Evolutionary conservation across 2,888 invertebrate genomes (phyloP).

Genomic region (Hypsopygia costalis): DNA sequence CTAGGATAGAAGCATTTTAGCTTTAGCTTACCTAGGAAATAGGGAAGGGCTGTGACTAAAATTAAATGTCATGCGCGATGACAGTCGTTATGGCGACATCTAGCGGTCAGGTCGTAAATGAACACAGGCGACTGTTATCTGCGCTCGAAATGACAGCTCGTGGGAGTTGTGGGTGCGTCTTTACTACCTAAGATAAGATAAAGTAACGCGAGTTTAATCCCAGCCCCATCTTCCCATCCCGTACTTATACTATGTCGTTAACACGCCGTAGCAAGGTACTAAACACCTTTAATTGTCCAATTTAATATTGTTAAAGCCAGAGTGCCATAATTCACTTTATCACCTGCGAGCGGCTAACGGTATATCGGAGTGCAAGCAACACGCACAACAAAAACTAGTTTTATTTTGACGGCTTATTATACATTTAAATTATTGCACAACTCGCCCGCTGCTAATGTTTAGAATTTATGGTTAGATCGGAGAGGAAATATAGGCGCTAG

Average conservation of each 20-base stretch:
- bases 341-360: conserved; percentile 16
- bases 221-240: conserved; percentile 13
- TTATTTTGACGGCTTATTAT: conserved; percentile 30
- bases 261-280: conserved; percentile 17
- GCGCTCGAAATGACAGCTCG: conserved; percentile 22
- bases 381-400: conserved; percentile 28
- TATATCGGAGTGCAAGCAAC: conserved; percentile 15
- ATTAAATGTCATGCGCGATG: conserved; percentile 63
- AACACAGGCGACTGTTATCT: conserved; percentile 21
- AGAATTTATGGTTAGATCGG: conserved; percentile 26
- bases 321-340: conserved; percentile 16
- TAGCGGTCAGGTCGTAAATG: conserved; percentile 37
- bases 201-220: conserved; percentile 16
- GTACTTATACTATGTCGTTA: conserved; percentile 16
- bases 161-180: conserved; percentile 16
- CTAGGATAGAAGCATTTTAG: conserved; percentile 8
- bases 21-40: conserved; percentile 2
- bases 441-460: conserved; percentile 27
- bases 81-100: conserved; percentile 57
- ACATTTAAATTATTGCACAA: conserved; percentile 24
- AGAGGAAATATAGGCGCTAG: conserved; percentile 17
- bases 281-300: conserved; percentile 17
- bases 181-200: conserved; percentile 8
- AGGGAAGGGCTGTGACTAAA: conserved; percentile 26
- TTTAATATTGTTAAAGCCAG: conserved; percentile 8